These are phyloP conservation scores for Apodemia zela DNA, from an alignment of 2,888 invertebrate genomes.

Conservation along the genomic window DNA sequence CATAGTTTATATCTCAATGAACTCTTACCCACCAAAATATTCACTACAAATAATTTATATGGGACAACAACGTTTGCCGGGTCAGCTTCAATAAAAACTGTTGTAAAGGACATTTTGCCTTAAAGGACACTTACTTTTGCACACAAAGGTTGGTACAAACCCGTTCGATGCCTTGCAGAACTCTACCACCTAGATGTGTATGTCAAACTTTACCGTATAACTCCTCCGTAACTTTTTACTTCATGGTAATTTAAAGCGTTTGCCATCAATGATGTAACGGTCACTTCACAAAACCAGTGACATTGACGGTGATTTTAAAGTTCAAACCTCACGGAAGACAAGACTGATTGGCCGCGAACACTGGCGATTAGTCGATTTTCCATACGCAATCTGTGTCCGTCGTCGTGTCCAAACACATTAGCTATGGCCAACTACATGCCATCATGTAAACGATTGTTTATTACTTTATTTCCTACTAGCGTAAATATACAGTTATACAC, in stretches of 20 bases:
- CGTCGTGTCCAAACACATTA: conserved; percentile 1
- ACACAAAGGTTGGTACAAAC: no score
- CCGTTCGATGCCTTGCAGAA: no score
- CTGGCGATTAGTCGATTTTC: conserved; percentile 5
- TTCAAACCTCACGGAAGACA: conserved; percentile 11
- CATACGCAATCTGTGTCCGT: conserved; percentile 3
- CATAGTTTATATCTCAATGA: no score
- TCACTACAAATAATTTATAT: no score
- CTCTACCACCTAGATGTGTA: no score
- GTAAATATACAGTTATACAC: no score
- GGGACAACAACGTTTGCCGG: no score
- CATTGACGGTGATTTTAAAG: conserved; percentile 51
- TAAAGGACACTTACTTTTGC: no score
- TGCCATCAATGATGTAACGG: conserved; percentile 56
- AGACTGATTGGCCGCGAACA: conserved; percentile 3
- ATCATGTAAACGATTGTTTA: conserved; percentile 17
- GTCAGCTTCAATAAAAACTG: no score
- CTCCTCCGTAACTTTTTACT: background rate
- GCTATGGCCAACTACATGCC: conserved; percentile 2
- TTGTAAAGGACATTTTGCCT: no score
- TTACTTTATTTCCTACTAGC: background rate
- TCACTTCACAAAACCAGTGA: conserved; percentile 41
- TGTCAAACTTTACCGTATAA: background rate
- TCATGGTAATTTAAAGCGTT: conserved; percentile 39
- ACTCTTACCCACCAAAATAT: no score